Evolutionary conservation across 2,888 invertebrate genomes (phyloP), one percentile per base, ranked within the genome.

Genomic region (Lordiphosa fenestrarum): DNA sequence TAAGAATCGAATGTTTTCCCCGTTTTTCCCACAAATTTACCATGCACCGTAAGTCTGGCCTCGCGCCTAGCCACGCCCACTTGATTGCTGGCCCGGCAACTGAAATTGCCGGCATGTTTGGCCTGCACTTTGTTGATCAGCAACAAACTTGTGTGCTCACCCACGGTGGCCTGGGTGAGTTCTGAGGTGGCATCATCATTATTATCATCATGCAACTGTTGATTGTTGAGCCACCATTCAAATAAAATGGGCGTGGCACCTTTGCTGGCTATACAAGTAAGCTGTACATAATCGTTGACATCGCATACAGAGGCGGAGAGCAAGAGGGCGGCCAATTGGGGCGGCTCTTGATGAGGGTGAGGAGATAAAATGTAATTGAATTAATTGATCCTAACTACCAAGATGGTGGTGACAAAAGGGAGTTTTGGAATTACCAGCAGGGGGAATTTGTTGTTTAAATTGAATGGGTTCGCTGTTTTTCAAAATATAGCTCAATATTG

Each of bases 261-360:
- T 38, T 93, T 92, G 39, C 94, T 95, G 49, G 96, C 94, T 48
- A 95, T 95, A 87, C 96, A 96, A 1, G 96, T 94, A 39, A 96
- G 91, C 86, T 96, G 94, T 49, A 95, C 93, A 73, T 96, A 91
- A 88, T 96, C 94, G 53, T 95, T 94, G 61, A 87, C 81, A 65
- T 86, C 76, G 49, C 86, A 86, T 10, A 91, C 61, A 53, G 87
- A 75, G 25, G 87, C 69, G 54, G 89, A 89, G 4, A 88, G 75
- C 40, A 86, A 85, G n/a, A 89, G 69, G 47, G 84, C 83, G 41
- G 87, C 84, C 55, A 89, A 72, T 60, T 73, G 66, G 9, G 89
- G 89, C 37, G 83, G 80, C 81, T 88, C 88, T 88, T 57, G 6
- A 7, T 57, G 6, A 7, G 10, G 13, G 39, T 25, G 37, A 38